phyloP scores from a whole-genome alignment of 2,797 vertebrate genomes.

The Muraenolepis orangiensis region DNA sequence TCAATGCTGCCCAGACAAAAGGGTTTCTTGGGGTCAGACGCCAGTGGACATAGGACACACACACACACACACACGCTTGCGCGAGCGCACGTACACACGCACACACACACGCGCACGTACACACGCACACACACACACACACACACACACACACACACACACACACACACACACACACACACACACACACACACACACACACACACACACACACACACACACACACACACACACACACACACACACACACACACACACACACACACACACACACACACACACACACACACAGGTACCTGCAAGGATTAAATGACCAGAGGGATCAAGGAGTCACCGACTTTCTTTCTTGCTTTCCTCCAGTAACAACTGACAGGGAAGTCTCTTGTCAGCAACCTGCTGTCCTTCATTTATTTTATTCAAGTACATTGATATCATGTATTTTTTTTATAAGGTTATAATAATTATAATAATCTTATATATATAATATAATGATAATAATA shows the following conservation, averaged over 20 bases:
- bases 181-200: background rate
- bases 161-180: background rate
- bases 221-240: background rate
- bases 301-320: background rate
- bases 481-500: background rate
- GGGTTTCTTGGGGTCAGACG: background rate
- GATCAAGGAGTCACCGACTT: background rate
- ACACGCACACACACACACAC: constrained; percentile 18
- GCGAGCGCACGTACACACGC: too few species aligned
- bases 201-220: background rate
- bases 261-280: background rate
- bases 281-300: background rate
- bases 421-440: background rate
- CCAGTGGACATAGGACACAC: background rate
- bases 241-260: background rate
- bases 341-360: background rate
- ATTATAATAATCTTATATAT: too few species aligned
- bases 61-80: background rate
- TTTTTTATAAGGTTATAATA: background rate
- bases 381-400: background rate
- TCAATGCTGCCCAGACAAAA: background rate
- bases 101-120: background rate
- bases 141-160: constrained; percentile 18
- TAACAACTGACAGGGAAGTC: background rate
- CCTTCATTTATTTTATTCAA: background rate